These are phyloP conservation scores for Pomatostomus ruficeps DNA, from an alignment of 2,113 vertebrate species.

Conservation along the genomic window DNA sequence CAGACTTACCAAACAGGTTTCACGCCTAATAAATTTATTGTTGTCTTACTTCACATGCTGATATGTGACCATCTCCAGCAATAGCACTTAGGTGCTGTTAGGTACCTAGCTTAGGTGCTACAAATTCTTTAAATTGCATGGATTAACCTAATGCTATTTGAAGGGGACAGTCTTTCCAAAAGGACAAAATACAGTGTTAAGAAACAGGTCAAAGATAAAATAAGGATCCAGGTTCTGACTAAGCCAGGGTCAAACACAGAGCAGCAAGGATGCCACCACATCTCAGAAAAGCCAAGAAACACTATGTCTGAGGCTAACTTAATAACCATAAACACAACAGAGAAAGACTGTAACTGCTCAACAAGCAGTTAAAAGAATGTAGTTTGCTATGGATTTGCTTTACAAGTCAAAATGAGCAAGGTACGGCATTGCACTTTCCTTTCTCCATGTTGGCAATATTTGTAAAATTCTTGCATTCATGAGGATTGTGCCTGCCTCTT, in stretches of 20 bases:
- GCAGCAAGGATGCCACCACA: not conserved
- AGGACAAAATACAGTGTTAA: not conserved
- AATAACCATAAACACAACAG: not conserved
- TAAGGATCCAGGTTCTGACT: not conserved
- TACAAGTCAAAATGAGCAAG: not conserved
- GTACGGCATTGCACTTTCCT: not conserved
- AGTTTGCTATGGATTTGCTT: not conserved
- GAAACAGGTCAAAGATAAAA: not conserved
- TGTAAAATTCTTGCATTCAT: not conserved
- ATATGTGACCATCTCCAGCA: not conserved
- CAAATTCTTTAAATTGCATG: not conserved
- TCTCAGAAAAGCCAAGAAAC: not conserved
- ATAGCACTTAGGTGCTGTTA: not conserved
- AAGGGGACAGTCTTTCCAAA: not conserved
- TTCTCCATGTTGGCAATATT: not conserved
- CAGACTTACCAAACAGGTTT: not conserved
- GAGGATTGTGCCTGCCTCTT: not conserved
- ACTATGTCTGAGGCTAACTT: not conserved
- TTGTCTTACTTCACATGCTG: not conserved
- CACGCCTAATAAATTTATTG: not conserved
- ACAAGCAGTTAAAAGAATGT: not conserved
- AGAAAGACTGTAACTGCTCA: not conserved
- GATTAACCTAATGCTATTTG: not conserved
- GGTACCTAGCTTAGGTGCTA: not conserved
- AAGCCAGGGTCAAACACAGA: not conserved